Conservation (phyloP, 2,797 vertebrate genomes). For the Sebastes hubbsi region DNA sequence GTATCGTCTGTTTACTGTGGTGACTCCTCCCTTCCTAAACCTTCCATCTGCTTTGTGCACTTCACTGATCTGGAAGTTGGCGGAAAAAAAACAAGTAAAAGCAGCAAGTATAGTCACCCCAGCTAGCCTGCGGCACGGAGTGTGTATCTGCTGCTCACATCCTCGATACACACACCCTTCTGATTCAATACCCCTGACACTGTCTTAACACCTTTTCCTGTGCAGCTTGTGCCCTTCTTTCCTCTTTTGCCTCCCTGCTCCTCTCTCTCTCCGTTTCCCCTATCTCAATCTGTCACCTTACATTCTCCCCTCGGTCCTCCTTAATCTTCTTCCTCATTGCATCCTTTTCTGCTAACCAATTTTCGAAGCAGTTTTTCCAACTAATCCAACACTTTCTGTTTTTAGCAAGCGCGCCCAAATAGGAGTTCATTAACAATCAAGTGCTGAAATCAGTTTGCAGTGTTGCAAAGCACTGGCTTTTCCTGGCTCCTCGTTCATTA, state of each 20-base stretch:
- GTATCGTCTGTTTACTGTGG: conserved; percentile 17
- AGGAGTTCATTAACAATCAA: conserved; percentile 58
- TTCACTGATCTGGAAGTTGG: conserved; percentile 41
- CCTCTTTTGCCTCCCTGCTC: conserved; percentile 3
- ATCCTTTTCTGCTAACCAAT: conserved; percentile 38
- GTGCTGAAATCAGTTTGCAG: conserved; percentile 39
- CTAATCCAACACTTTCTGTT: conserved; percentile 50
- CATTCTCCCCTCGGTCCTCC: conserved; percentile 39
- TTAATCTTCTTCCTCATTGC: conserved; percentile 46
- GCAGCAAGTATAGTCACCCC: conserved; percentile 28
- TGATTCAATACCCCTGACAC: conserved; percentile 50
- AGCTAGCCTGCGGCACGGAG: conserved; percentile 30
- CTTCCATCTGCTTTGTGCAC: conserved; percentile 34
- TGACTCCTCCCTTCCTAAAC: conserved; percentile 31
- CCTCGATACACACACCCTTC: conserved; percentile 4
- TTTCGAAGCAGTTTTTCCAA: conserved; percentile 52
- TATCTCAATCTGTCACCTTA: conserved; percentile 66
- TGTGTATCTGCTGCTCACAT: conserved; percentile 32
- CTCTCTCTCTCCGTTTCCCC: not conserved
- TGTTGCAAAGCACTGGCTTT: conserved; percentile 28
- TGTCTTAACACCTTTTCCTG: conserved; percentile 57
- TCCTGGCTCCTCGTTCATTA: conserved; percentile 49
- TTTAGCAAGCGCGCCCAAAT: conserved; percentile 35
- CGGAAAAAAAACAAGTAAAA: conserved; percentile 28
- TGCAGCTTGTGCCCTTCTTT: conserved; percentile 53